Conservation (phyloP, 2,797 vertebrate species). For the Microctenopoma steveboyesi region DNA sequence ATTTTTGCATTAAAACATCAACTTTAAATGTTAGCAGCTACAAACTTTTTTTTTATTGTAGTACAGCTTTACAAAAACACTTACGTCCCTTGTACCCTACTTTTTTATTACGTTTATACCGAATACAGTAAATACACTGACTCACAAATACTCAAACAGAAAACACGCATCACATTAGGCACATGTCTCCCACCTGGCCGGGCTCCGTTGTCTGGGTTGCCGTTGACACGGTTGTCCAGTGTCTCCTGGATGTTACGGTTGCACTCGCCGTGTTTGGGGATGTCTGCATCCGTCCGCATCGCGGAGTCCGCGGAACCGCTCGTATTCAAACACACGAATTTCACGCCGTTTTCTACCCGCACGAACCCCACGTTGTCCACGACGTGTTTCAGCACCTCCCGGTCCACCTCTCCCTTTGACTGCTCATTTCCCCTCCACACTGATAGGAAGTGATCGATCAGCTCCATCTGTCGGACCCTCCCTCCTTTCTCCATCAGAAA, state of each 20-base stretch:
- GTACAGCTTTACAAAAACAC: background rate
- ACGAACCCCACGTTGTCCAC: slow-evolving; percentile 88
- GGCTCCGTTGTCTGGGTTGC: slow-evolving; percentile 56
- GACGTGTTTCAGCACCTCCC: slow-evolving; percentile 81
- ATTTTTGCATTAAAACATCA: background rate
- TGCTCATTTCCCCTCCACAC: slow-evolving; percentile 65
- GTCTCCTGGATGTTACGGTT: slow-evolving; percentile 66
- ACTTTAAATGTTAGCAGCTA: background rate
- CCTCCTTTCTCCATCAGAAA: slow-evolving; percentile 88
- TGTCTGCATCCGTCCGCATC: slow-evolving; percentile 61
- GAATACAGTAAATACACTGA: background rate
- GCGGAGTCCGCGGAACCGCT: slow-evolving; percentile 71
- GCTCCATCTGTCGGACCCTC: slow-evolving; percentile 87
- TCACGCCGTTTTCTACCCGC: slow-evolving; percentile 84
- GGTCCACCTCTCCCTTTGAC: slow-evolving; percentile 71
- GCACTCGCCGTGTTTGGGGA: slow-evolving; percentile 62
- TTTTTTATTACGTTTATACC: background rate
- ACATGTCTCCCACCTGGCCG: slow-evolving; percentile 59
- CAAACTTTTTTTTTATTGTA: background rate
- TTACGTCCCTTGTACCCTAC: background rate
- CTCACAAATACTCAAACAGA: background rate
- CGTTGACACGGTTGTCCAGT: slow-evolving; percentile 60
- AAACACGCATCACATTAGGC: background rate
- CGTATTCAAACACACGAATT: slow-evolving; percentile 85
- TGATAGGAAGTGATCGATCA: slow-evolving; percentile 89